These are phyloP conservation scores for Drosophila nigrodunni DNA, from an alignment of 1,140 invertebrate genomes.

Conservation along the genomic window DNA sequence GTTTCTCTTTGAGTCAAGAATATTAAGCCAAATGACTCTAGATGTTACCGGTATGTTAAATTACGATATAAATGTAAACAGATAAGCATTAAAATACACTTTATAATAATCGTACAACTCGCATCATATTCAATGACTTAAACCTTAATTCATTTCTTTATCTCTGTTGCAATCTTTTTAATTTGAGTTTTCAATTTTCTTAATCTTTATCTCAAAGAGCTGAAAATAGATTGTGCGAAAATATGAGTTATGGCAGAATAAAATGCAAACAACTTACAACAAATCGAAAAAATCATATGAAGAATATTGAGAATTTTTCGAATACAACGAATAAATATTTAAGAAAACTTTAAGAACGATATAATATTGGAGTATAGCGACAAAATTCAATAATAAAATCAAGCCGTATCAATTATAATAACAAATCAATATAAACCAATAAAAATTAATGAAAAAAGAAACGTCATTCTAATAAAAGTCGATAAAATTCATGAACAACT, in stretches of 20 bases:
- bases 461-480: conserved; percentile 59
- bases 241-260: conserved; percentile 9
- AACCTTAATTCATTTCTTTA: conserved; percentile 19
- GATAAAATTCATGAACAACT: conserved; percentile 46
- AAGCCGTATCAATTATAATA: conserved; percentile 16
- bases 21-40: conserved; percentile 40
- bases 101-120: conserved; percentile 15
- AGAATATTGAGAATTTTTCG: conserved; percentile 72
- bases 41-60: conserved; percentile 62
- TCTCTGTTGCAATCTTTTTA: neutral
- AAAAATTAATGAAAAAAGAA: conserved; percentile 29
- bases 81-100: conserved; percentile 62
- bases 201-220: neutral
- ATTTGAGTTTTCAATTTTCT: neutral
- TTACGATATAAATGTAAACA: conserved; percentile 58
- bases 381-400: conserved; percentile 8
- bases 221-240: conserved; percentile 29
- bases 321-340: conserved; percentile 83
- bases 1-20: neutral
- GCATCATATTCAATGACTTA: conserved; percentile 37
- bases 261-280: conserved; percentile 2
- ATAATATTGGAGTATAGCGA: conserved; percentile 25
- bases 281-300: conserved; percentile 26
- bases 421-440: neutral
- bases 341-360: conserved; percentile 70